A percentile compares a stretch with the other conserved stretches of the same genome.
Evolutionary conservation across 2,888 invertebrate genomes (phyloP).

Genomic region (Acleris literana): DNA sequence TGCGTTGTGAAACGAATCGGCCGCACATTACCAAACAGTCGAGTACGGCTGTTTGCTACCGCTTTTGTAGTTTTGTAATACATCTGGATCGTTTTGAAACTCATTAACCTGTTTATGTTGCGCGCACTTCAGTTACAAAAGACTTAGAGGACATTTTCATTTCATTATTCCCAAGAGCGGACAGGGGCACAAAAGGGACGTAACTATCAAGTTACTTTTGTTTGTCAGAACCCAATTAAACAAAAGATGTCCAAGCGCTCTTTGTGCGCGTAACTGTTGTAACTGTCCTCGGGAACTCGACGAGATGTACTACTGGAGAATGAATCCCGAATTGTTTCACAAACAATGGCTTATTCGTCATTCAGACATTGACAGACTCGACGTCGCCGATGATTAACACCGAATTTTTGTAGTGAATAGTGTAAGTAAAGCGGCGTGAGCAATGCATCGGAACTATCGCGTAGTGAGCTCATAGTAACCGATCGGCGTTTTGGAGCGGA

Average conservation of each 20-base stretch:
- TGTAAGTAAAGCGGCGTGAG: slow-evolving; percentile 54
- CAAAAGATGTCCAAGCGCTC: slow-evolving; percentile 67
- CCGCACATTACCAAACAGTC: slow-evolving; percentile 75
- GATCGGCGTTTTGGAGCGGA: slow-evolving; percentile 80
- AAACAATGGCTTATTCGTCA: slow-evolving; percentile 53
- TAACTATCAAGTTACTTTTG: slow-evolving; percentile 79
- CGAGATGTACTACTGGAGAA: slow-evolving; percentile 53
- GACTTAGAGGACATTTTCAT: slow-evolving; percentile 65
- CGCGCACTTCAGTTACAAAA: slow-evolving; percentile 65
- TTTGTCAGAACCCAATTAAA: slow-evolving; percentile 75
- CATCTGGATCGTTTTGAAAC: slow-evolving; percentile 83
- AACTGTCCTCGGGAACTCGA: slow-evolving; percentile 64
- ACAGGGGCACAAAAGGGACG: slow-evolving; percentile 67
- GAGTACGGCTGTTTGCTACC: slow-evolving; percentile 62
- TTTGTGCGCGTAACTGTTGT: slow-evolving; percentile 53
- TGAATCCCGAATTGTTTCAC: slow-evolving; percentile 42
- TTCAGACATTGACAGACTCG: slow-evolving; percentile 59
- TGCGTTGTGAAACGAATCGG: slow-evolving; percentile 74
- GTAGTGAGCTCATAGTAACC: slow-evolving; percentile 79
- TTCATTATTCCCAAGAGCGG: slow-evolving; percentile 64
- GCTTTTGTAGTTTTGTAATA: slow-evolving; percentile 78
- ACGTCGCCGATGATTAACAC: slow-evolving; percentile 62
- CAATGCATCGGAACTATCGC: slow-evolving; percentile 78
- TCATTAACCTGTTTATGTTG: slow-evolving; percentile 80
- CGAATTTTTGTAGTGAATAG: slow-evolving; percentile 55